A percentile compares a stretch with the other conserved stretches of the same genome.
phyloP scores from a whole-genome alignment of 2,888 invertebrate genomes.

The Leptopterna dolabrata region DNA sequence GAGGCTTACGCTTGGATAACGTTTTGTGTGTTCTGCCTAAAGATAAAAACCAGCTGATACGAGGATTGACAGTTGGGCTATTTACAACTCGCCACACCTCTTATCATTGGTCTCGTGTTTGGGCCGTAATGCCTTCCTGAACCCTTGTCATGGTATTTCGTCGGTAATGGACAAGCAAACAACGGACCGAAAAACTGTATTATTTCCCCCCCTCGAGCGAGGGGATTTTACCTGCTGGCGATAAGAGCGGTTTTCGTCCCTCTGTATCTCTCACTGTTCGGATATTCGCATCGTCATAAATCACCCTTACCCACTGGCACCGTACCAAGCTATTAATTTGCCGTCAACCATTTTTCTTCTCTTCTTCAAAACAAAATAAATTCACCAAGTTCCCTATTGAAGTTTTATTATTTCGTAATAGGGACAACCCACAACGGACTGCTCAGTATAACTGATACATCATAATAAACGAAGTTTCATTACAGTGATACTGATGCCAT shows the following conservation, averaged over 20 bases:
- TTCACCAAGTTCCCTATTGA: not conserved
- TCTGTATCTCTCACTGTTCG: not conserved
- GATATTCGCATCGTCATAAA: slow-evolving; percentile 3
- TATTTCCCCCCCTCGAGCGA: not conserved
- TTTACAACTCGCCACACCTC: slow-evolving; percentile 37
- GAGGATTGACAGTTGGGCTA: slow-evolving; percentile 44
- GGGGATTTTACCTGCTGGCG: not conserved
- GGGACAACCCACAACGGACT: not conserved
- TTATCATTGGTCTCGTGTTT: slow-evolving; percentile 26
- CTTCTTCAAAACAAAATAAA: not conserved
- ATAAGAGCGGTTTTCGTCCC: slow-evolving; percentile 8
- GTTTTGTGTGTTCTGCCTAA: slow-evolving; percentile 9
- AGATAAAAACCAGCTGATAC: slow-evolving; percentile 45
- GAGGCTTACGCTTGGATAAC: slow-evolving; percentile 33
- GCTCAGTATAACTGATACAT: too few species aligned
- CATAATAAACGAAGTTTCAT: too few species aligned
- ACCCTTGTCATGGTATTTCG: slow-evolving; percentile 34
- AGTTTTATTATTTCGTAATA: not conserved
- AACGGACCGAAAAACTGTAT: slow-evolving; percentile 5
- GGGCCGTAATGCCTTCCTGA: slow-evolving; percentile 16
- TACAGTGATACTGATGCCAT: too few species aligned
- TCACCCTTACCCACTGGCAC: not conserved
- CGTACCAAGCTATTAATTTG: not conserved
- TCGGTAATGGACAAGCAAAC: slow-evolving; percentile 44
- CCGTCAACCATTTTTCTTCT: not conserved